Percentiles rank a stretch among this genome's conserved stretches.
Evolutionary conservation across 2,888 invertebrate genomes (phyloP).

Genomic region (Sesia bembeciformis): DNA sequence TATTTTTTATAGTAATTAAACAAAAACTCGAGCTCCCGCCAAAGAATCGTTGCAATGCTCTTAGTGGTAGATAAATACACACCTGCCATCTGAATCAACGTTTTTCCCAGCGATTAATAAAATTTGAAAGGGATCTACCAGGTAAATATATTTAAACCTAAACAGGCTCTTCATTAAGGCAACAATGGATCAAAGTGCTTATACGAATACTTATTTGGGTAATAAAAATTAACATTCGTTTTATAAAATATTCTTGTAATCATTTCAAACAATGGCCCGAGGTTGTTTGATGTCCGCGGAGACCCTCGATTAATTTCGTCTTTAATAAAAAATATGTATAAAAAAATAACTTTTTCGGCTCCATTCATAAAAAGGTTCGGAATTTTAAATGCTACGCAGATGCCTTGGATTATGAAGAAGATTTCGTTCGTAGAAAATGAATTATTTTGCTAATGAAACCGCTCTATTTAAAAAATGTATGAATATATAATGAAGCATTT

Average conservation of each 20-base stretch:
- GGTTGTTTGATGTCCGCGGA: slow-evolving; percentile 64
- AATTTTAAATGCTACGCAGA: slow-evolving; percentile 32
- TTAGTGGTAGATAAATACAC: not conserved
- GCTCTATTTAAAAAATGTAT: not conserved
- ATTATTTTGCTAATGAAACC: not conserved
- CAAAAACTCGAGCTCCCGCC: too few species aligned
- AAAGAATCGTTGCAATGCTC: not conserved
- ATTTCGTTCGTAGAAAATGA: not conserved
- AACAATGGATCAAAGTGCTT: slow-evolving; percentile 43
- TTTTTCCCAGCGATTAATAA: not conserved
- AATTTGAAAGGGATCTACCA: not conserved
- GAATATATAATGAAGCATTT: not conserved
- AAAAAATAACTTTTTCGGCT: not conserved
- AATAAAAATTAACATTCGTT: slow-evolving; percentile 68
- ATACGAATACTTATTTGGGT: slow-evolving; percentile 40
- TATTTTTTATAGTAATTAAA: too few species aligned
- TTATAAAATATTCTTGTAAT: slow-evolving; percentile 61
- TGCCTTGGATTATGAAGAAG: not conserved
- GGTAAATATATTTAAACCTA: slow-evolving; percentile 5
- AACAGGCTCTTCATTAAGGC: slow-evolving; percentile 22
- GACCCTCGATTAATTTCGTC: slow-evolving; percentile 62
- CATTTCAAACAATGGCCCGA: slow-evolving; percentile 59
- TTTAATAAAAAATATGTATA: slow-evolving; percentile 44
- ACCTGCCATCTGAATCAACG: not conserved
- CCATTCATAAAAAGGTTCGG: slow-evolving; percentile 12